These are phyloP conservation scores for Gasterosteus aculeatus DNA, from an alignment of 2,113 vertebrate species.

Conservation along the genomic window DNA sequence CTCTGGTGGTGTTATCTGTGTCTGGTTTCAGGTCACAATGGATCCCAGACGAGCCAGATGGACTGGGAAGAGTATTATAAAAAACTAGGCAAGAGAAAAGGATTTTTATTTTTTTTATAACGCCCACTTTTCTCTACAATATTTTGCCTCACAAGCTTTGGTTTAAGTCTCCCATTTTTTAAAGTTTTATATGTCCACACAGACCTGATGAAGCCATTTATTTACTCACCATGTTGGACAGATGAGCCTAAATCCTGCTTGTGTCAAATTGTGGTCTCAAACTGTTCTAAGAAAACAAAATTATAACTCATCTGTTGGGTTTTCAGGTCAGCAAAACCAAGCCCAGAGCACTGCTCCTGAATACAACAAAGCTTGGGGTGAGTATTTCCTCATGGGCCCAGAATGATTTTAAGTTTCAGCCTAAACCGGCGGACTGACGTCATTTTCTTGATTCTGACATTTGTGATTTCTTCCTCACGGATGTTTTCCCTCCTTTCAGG, in stretches of 20 bases:
- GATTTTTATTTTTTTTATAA: not conserved
- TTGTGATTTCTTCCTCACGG: not conserved
- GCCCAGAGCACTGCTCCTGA: conserved; percentile 90
- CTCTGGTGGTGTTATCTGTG: conserved; percentile 57
- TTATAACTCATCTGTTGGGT: conserved; percentile 27
- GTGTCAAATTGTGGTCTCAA: not conserved
- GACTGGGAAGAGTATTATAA: conserved; percentile 81
- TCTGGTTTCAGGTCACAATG: conserved; percentile 82
- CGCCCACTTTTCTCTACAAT: not conserved
- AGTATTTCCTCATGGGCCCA: conserved; percentile 46
- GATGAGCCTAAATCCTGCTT: not conserved
- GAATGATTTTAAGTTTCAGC: not conserved
- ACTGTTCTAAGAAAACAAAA: not conserved
- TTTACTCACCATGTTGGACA: not conserved
- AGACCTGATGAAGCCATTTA: conserved; percentile 4
- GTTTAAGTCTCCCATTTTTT: not conserved
- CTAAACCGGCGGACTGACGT: not conserved
- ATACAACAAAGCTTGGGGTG: conserved; percentile 96
- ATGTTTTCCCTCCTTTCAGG: conserved; percentile 72
- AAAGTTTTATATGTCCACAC: conserved; percentile 1
- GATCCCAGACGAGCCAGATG: conserved; percentile 82
- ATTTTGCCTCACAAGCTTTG: not conserved
- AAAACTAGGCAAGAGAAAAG: conserved; percentile 71
- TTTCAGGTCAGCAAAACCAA: conserved; percentile 92
- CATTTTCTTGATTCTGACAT: not conserved